Conservation (phyloP, 2,797 vertebrate genomes). For the Acipenser ruthenus region DNA sequence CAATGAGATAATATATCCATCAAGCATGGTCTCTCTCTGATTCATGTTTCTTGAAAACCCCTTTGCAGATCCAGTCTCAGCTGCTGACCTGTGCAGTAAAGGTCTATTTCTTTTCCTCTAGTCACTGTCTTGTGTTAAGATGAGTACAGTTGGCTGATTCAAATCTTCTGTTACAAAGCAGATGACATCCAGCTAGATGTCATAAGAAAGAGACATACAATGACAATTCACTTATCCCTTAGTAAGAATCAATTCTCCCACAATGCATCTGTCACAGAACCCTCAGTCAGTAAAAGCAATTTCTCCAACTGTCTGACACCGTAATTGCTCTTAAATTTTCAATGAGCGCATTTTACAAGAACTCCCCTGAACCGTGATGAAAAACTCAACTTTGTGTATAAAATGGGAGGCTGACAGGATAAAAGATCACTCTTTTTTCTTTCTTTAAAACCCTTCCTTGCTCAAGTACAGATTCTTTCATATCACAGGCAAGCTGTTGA, state of each 20-base stretch:
- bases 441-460: slow-evolving; percentile 60
- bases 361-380: slow-evolving; percentile 85
- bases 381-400: slow-evolving; percentile 78
- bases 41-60: slow-evolving; percentile 60
- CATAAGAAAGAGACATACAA: slow-evolving; percentile 89
- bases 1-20: slow-evolving; percentile 47
- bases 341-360: slow-evolving; percentile 76
- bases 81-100: slow-evolving; percentile 76
- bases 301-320: slow-evolving; percentile 90
- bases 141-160: slow-evolving; percentile 74
- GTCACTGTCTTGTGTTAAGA: slow-evolving; percentile 56
- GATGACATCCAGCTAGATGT: slow-evolving; percentile 86
- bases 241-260: slow-evolving; percentile 92
- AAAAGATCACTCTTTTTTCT: slow-evolving; percentile 75
- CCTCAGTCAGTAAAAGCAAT: slow-evolving; percentile 81
- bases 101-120: slow-evolving; percentile 69
- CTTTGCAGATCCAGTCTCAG: slow-evolving; percentile 63
- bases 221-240: slow-evolving; percentile 95
- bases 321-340: slow-evolving; percentile 93
- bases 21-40: slow-evolving; percentile 58
- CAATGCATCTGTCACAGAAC: slow-evolving; percentile 96
- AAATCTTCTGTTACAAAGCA: slow-evolving; percentile 89
- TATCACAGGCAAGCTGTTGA: slow-evolving; percentile 77
- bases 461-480: slow-evolving; percentile 71
- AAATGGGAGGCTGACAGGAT: slow-evolving; percentile 79